Evolutionary conservation across 2,113 vertebrate genomes (phyloP), one percentile per base, ranked within the genome.

Genomic region (Ammodytes dubius): DNA sequence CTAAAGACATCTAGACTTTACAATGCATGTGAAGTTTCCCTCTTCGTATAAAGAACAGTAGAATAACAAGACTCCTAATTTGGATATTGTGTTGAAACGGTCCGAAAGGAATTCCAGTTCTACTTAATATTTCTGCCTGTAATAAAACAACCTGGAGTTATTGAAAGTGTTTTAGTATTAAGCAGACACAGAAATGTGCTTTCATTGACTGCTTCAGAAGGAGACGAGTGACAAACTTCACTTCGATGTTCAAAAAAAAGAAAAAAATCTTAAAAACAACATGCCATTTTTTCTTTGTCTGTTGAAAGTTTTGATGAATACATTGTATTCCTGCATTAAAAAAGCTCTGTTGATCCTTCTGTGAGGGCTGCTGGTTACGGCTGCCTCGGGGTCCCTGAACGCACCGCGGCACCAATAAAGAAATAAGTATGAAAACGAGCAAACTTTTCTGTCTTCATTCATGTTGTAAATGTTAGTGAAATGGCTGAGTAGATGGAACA

Each of bases 261-360:
- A 68, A 73, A 69, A 14, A 13, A 35, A 7, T 2, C 19, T 19
- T 37, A 42, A 43, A 56, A 46, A 67, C 6, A 47, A 27, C 27
- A 15, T 4, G 65, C 56, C 65, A 2, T 1, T 53, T 66, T 74
- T 79, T 74, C n/a, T 70, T 70, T 45, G 59, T 63, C 59, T 65
- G 3, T 70, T 63, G 3, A 70, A 70, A 65, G 49, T 80, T 85
- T 59, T 79, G 77, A 84, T 88, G 74, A 81, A 73, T 54, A 53
- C 53, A 66, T 83, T 74, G 65, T 49, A 60, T 64, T 77, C 46
- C 66, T 87, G 72, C 64, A 72, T 27, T 27, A 27, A 27, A 90
- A 91, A 91, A 87, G 80, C 91, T 91, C 91, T 91, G 88, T 89
- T 89, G 19, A 60, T 88, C 77, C 81, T 91, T 84, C 87, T 91